Conservation (phyloP, 2,888 invertebrate species). For the Doris montereyensis region DNA sequence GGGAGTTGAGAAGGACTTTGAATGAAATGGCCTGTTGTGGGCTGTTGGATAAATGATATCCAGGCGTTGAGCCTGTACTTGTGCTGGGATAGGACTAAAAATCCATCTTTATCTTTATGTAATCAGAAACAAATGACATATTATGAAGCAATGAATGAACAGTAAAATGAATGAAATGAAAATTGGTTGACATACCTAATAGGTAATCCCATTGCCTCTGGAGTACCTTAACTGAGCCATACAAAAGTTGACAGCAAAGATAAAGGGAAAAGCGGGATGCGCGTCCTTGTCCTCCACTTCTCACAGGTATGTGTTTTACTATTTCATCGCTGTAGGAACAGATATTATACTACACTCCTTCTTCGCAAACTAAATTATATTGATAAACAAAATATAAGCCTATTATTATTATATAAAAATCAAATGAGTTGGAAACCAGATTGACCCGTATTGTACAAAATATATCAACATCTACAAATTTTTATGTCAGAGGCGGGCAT, state of each 20-base stretch:
- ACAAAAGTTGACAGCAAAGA: slow-evolving; percentile 61
- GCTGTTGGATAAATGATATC: no score
- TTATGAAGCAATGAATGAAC: no score
- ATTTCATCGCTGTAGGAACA: slow-evolving; percentile 49
- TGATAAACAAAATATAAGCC: no score
- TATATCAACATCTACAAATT: not conserved
- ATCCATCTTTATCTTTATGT: no score
- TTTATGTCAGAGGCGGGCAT: slow-evolving; percentile 53
- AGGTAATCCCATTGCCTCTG: slow-evolving; percentile 53
- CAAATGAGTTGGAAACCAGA: not conserved
- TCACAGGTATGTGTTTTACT: slow-evolving; percentile 47
- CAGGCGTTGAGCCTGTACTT: no score
- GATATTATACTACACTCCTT: no score
- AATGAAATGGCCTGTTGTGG: no score
- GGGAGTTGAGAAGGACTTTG: no score
- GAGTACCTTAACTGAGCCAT: slow-evolving; percentile 52
- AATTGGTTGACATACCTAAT: slow-evolving; percentile 54
- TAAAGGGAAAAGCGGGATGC: slow-evolving; percentile 58
- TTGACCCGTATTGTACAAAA: not conserved
- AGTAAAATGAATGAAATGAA: no score
- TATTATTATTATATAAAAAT: not conserved
- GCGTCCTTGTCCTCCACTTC: slow-evolving; percentile 20
- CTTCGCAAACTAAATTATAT: no score
- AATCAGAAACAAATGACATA: no score
- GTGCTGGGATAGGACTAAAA: no score